A percentile compares a stretch with the other conserved stretches of the same genome.
Evolutionary conservation across 64 coral and sea anemone genomes (phyloP).

Genomic region (Platygyra sinensis): DNA sequence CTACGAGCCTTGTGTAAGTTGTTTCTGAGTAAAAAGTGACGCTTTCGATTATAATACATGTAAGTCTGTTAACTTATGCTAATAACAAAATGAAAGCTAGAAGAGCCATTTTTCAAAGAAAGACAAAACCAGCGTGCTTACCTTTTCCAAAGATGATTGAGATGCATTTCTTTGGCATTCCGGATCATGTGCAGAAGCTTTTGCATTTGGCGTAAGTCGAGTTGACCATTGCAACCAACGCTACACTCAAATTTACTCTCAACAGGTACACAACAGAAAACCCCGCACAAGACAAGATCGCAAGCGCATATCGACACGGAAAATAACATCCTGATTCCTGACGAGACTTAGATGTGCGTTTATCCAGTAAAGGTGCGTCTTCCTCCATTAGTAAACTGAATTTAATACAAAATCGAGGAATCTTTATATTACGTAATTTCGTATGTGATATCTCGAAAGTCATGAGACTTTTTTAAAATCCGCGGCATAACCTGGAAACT

Average conservation of each 20-base stretch:
- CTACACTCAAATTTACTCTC: constrained; percentile 60
- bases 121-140: not conserved
- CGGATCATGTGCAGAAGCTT: constrained; percentile 6
- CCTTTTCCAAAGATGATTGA: not conserved
- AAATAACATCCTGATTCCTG: constrained; percentile 1
- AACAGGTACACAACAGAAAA: constrained; percentile 58
- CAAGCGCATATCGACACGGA: constrained; percentile 37
- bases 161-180: constrained; percentile 42
- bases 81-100: too few relatives aligned
- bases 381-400: not conserved
- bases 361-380: not conserved
- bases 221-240: constrained; percentile 76
- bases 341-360: not conserved
- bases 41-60: too few relatives aligned
- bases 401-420: too few relatives aligned
- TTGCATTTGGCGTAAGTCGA: constrained; percentile 52
- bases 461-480: not conserved
- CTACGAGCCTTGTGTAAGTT: too few relatives aligned
- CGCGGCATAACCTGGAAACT: constrained; percentile 37
- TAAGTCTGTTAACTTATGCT: too few relatives aligned
- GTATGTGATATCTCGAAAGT: too few relatives aligned
- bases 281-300: constrained; percentile 44
- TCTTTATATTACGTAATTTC: too few relatives aligned
- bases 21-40: too few relatives aligned
- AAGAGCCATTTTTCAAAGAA: too few relatives aligned